Percentiles rank a stretch among this genome's conserved stretches.
phyloP scores from a whole-genome alignment of 2,113 vertebrate genomes.

The Myodes glareolus region DNA sequence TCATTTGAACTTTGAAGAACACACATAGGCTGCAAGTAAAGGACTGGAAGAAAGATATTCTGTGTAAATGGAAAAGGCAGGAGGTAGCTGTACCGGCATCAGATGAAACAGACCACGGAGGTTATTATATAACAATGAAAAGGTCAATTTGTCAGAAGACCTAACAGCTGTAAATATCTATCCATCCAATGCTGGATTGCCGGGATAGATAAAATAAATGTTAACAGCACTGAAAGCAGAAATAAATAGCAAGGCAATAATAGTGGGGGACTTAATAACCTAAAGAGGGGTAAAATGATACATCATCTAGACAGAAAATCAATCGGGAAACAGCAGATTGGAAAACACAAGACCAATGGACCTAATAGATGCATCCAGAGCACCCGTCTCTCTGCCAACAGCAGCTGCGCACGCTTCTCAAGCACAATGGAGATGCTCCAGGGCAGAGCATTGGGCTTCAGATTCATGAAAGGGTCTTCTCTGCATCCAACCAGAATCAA shows the following conservation, averaged over 20 bases:
- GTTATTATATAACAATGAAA: neutral
- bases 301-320: neutral
- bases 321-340: neutral
- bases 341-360: neutral
- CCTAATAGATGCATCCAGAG: neutral
- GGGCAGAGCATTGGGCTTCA: neutral
- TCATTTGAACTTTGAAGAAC: neutral
- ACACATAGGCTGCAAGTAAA: neutral
- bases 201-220: neutral
- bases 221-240: neutral
- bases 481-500: neutral
- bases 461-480: neutral
- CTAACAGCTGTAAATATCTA: constrained; percentile 1
- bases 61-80: neutral
- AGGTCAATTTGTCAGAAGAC: neutral
- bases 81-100: neutral
- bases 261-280: neutral
- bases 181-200: neutral
- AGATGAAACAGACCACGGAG: neutral
- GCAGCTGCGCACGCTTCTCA: neutral
- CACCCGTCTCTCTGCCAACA: neutral
- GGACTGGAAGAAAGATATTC: neutral
- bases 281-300: neutral
- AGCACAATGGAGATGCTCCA: neutral
- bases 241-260: constrained; percentile 1